Base-by-base conservation (phyloP, 2,797 vertebrate species). In the Myripristis jacobus region DNA sequence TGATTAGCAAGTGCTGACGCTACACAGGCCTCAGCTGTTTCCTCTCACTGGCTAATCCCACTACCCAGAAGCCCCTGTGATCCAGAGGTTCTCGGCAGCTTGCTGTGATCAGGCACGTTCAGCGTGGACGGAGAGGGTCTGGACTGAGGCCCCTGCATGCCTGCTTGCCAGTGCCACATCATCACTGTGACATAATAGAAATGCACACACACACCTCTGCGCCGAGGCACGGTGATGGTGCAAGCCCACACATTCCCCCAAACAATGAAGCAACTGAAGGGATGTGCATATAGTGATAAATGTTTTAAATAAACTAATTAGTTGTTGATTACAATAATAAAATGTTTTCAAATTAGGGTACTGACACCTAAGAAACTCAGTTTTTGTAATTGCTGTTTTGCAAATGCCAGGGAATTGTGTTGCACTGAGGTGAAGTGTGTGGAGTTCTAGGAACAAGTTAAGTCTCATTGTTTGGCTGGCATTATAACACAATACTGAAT, bases 21-120 rank as follows among this genome's bases (percentile, higher is more conserved):
- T 87, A 87, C 82, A 78, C 86, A 88, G 90, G 84, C 87, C 90
- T 93, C 90, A 93, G 92, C 91, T 92, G 86, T 93, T 94, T 93
- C 87, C 83, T 86, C 91, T 91, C 91, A 91, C 60, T 68, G 73
- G 81, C 58, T 93, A 94, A 94, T 93, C 91, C 93, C 66, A 27
- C 82, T 73, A 76, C 74, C 87, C 88, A 80, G 79, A 85, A 92
- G 81, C 81, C 81, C 44, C 22, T 66, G 63, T 83, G 84, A 82
- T 81, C 77, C 85, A 90, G 83, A 76, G 82, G 82, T 86, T 91
- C 87, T 76, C 72, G 10, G 81, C 73, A 81, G 84, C 56, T 31
- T 57, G 46, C 65, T 79, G 79, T 87, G 84, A 92, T 81, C 83
- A 70, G 80, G 83, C 84, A 91, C 47, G 50, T 80, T 87, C 74